phyloP scores from a whole-genome alignment of 2,888 invertebrate genomes.

The Nymphalis c-album region DNA sequence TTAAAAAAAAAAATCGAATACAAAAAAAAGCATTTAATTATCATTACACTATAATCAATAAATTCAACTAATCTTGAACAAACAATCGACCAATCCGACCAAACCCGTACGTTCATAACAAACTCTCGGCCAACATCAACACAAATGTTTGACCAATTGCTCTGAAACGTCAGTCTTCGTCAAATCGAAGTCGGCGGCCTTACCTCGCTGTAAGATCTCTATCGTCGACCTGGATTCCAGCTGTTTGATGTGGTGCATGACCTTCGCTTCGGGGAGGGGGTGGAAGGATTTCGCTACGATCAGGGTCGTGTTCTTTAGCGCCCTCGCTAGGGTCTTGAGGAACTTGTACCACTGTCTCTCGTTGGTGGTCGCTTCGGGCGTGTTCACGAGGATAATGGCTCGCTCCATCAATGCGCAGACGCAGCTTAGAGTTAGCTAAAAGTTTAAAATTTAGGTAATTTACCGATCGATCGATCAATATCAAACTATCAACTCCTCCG shows the following conservation, averaged over 20 bases:
- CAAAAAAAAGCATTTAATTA: not conserved
- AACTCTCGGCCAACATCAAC: constrained; percentile 51
- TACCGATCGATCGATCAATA: not conserved
- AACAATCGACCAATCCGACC: constrained; percentile 7
- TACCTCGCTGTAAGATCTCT: constrained; percentile 70
- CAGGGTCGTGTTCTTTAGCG: constrained; percentile 61
- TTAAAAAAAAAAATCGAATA: not conserved
- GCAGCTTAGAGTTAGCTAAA: constrained; percentile 69
- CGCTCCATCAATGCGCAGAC: constrained; percentile 67
- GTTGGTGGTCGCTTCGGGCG: constrained; percentile 68
- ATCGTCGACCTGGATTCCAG: constrained; percentile 66
- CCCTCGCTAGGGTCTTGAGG: constrained; percentile 75
- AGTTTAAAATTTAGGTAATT: constrained; percentile 19
- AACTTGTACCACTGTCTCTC: constrained; percentile 80
- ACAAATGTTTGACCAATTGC: constrained; percentile 63
- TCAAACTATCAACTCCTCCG: not conserved
- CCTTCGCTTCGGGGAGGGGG: constrained; percentile 52
- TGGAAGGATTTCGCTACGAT: constrained; percentile 58
- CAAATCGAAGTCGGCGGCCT: constrained; percentile 65
- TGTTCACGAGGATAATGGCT: constrained; percentile 59
- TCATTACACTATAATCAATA: not conserved
- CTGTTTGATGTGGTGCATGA: constrained; percentile 60
- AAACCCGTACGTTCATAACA: constrained; percentile 21
- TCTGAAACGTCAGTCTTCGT: constrained; percentile 64
- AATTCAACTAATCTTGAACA: not conserved